Base-by-base conservation (phyloP, 2,797 vertebrate genomes). In the Pogoniulus pusillus region DNA sequence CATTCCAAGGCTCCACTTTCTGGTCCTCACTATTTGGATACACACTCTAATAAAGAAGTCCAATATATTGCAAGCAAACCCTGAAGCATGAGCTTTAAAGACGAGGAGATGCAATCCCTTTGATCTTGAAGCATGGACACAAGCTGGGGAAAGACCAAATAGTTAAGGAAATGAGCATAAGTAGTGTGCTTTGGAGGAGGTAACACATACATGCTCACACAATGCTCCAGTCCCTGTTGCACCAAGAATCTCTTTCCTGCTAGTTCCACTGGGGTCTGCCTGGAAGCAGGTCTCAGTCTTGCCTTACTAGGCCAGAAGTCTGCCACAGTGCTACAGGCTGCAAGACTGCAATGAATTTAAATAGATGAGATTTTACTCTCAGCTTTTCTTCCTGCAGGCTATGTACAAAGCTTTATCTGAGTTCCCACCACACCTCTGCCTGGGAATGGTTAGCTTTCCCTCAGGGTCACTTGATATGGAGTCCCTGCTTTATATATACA, bases 371-470 rank as follows among this genome's bases (percentile, higher is more conserved):
- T 91, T 93, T 92, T 74, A 79, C 70, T 59, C 58, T 70, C 10
- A 94, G 59, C 81, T 89, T 4, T 79, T 84, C 74, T 90, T 88
- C 76, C 91, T 80, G 60, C 74, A 66, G 82, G 91, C 89, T 92
- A 91, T 53, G 79, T 79, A 60, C 90, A 87, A 73, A 65, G 11
- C 84, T 93, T 89, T 89, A 91, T 85, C 95, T 93, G 84, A 87
- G 92, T 95, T 96, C 94, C 89, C 96, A 96, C 96, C 89, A 94
- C 94, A 88, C 95, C 94, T 96, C 54, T 93, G 82, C 89, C 91
- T 95, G 92, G 91, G 95, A 96, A 94, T 95, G 58, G 92, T 91
- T 89, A 66, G 82, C 83, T 95, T 94, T 82, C 74, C 91, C 84
- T 71, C 63, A 6, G 91, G 94, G 93, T 63, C 77, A 86, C 93